Base-by-base conservation (phyloP, 37 sponge, comb jelly and placozoan species). In the Lycopodina hypogea region DNA sequence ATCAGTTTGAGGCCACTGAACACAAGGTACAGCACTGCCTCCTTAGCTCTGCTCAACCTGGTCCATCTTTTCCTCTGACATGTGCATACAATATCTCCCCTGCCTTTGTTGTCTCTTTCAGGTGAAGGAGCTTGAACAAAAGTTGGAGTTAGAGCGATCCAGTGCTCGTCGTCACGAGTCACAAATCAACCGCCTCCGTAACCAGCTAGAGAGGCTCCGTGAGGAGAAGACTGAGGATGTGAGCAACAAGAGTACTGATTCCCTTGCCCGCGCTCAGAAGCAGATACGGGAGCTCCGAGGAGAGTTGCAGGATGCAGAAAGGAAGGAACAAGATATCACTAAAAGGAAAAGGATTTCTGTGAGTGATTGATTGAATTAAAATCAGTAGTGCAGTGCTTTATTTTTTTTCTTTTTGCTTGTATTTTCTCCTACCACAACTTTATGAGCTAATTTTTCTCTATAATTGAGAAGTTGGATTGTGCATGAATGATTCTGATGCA, bases 121-220 rank as follows among this genome's bases (percentile, higher is more conserved):
- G 88, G 82, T 76, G 12, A 76, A 68, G 69, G 93, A 92, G 63
- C 77, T 92, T 1, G 87, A 92, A 42, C 93, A 92, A 75, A 92
- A 92, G 72, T 69, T 92, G 62, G 93, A 92, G n/a, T 33, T 88
- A 29, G 93, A 92, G 75, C 42, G 45, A 15, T 71, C 93, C 21
- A 78, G 85, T 58, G 85, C 65, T 38, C 84, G 78, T 24, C 84
- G 93, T 69, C 81, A 84, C 32, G 93, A 92, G 75, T 60, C 72
- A 19, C 87, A 82, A 56, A 72, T 93, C 42, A 69, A 82, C 3
- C 87, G 93, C 38, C 72, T 93, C 22, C 82, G 82, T 65, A 63
- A 65, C 74, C 86, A 93, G 68, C 64, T 93, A 59, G 93, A 93
- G 62, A 48, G 86, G 24, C 45, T 77, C 17, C 75, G 81, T 12